Conservation (phyloP, 1,140 invertebrate species). For the Megathymus violae region DNA sequence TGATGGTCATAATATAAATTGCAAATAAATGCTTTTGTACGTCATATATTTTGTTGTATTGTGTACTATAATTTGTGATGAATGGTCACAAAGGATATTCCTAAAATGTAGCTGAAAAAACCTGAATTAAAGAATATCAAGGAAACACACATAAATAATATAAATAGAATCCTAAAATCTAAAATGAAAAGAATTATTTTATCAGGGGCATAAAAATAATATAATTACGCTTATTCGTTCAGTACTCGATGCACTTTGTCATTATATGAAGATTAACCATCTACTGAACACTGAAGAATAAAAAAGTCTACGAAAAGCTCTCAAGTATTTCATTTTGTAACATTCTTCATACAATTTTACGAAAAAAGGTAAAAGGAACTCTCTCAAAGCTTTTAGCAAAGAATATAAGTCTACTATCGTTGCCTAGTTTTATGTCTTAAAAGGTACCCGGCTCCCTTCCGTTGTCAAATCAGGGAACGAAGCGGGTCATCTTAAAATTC, state of each 20-base stretch:
- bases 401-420: not conserved
- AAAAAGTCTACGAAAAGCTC: not conserved
- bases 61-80: not conserved
- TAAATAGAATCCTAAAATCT: too few relatives aligned
- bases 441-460: not conserved
- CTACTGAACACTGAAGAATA: not conserved
- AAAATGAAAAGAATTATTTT: too few relatives aligned
- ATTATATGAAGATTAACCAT: too few relatives aligned
- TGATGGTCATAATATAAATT: conserved; percentile 11
- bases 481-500: not conserved
- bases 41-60: not conserved
- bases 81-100: too few relatives aligned
- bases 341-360: not conserved
- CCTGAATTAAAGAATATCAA: too few relatives aligned
- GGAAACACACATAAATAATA: too few relatives aligned
- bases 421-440: not conserved
- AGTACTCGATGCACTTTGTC: too few relatives aligned
- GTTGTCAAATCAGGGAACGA: not conserved
- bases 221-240: too few relatives aligned
- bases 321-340: not conserved
- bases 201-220: too few relatives aligned
- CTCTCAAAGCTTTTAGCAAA: not conserved
- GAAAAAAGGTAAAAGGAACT: not conserved
- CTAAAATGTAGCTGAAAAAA: too few relatives aligned
- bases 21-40: conserved; percentile 6